A percentile compares a stretch with the other conserved stretches of the same genome.
These are phyloP conservation scores for Indicator indicator DNA, from an alignment of 2,113 vertebrate species.

Conservation along the genomic window DNA sequence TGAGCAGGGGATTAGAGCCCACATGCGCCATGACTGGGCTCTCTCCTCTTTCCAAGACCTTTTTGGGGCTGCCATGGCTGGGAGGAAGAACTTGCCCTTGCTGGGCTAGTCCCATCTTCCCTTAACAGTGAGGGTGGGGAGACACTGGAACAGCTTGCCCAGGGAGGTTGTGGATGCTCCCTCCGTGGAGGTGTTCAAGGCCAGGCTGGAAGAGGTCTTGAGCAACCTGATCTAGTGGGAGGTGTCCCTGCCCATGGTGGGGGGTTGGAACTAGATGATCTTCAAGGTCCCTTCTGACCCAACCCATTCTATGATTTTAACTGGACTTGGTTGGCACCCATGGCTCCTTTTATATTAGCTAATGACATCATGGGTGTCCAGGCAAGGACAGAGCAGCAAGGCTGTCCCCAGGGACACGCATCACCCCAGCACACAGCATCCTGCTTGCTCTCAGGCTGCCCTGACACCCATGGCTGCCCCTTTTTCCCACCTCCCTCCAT, in stretches of 20 bases:
- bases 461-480: neutral
- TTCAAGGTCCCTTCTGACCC: no score
- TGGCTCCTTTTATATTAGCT: neutral
- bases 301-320: no score
- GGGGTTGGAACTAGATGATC: no score
- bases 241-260: no score
- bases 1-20: neutral
- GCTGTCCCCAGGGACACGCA: neutral
- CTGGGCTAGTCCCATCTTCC: neutral
- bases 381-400: neutral
- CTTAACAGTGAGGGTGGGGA: neutral
- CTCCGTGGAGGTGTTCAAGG: no score
- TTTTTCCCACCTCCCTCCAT: neutral
- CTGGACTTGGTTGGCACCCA: accelerated
- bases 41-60: neutral
- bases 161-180: no score
- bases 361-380: accelerated
- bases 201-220: no score
- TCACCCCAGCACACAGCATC: neutral
- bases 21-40: accelerated
- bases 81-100: neutral
- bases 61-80: neutral
- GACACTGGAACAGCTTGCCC: no score
- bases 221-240: no score
- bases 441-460: neutral